Evolutionary conservation across 2,888 invertebrate genomes (phyloP), one percentile per base, ranked within the genome.

Genomic region (Cerceris ruficornis): DNA sequence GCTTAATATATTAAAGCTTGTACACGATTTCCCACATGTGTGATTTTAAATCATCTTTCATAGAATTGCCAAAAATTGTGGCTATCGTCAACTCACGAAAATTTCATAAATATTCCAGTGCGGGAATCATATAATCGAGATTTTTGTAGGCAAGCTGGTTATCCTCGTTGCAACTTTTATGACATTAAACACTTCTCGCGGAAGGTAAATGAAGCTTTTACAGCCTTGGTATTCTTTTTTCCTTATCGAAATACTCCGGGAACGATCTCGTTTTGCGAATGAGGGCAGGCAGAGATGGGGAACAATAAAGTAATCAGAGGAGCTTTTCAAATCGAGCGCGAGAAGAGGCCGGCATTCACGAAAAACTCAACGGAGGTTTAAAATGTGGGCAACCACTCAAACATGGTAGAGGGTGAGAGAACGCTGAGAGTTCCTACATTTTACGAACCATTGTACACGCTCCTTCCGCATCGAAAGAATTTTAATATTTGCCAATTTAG

Each of bases 401-500:
- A 64, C 8, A 28, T 14, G 14, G 68, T 39, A 43, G 52, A 60
- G 69, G 54, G 64, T 46, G 74, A 74, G 86, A 65, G 73, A 14
- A 57, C 70, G 78, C 75, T 65, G 86, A 84, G 88, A 88, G 88
- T 87, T 88, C 78, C 83, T 84, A 83, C 84, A 77, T 82, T 86
- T 84, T 74, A 81, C 86, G 77, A 86, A 78, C 86, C 86, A 84
- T 82, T 86, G 84, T 86, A 84, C 84, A 80, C 84, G 84, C 83
- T 78, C 87, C 82, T 87, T 86, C 84, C 81, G 80, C 86, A 88
- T 87, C 88, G 84, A 85, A 90, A 90, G 90, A 89, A 90, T 90
- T 90, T 90, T 90, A 89, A 90, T 90, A 90, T 90, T 89, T 85
- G 87, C 88, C 89, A 89, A 89, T 90, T 90, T 90, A 84, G 84